Percentiles rank a stretch among this genome's conserved stretches.
Evolutionary conservation across 2,888 invertebrate genomes (phyloP).

Genomic region (Stomorhina lunata): DNA sequence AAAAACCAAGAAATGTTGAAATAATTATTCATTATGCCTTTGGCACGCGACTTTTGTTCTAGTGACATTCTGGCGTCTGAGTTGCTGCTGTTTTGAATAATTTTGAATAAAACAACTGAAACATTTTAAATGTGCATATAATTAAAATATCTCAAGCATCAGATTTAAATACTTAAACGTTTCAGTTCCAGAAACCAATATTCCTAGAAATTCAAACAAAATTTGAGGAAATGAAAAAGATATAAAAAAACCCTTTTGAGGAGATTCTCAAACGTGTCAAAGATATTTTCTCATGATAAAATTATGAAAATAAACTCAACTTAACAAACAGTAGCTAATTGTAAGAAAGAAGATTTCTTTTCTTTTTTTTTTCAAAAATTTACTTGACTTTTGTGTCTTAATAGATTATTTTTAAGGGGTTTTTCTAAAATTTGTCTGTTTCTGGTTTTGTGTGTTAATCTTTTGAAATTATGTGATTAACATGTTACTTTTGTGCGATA

Average conservation of each 20-base stretch:
- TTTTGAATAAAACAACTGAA: neutral
- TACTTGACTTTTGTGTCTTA: conserved; percentile 32
- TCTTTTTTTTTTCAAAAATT: too few relatives aligned
- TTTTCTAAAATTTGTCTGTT: neutral
- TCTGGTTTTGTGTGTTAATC: conserved; percentile 6
- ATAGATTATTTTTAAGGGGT: conserved; percentile 6
- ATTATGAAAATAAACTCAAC: neutral
- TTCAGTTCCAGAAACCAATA: neutral
- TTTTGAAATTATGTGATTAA: conserved; percentile 46
- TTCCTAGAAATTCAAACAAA: conserved; percentile 49
- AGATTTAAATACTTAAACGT: conserved; percentile 23
- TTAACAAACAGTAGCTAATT: conserved; percentile 58
- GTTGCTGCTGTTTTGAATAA: conserved; percentile 3
- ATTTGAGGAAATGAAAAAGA: conserved; percentile 35
- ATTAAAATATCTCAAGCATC: conserved; percentile 35
- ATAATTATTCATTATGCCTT: neutral
- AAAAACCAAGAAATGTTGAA: neutral
- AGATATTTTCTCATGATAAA: conserved; percentile 62
- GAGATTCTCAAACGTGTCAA: conserved; percentile 38
- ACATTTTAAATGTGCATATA: conserved; percentile 33
- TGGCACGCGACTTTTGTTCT: conserved; percentile 52
- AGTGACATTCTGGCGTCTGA: neutral
- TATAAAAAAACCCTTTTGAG: neutral
- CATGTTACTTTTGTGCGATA: conserved; percentile 18
- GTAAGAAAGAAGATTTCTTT: conserved; percentile 16